Evolutionary conservation across 2,888 invertebrate genomes (phyloP).

Genomic region (Quadroppia sp.): DNA sequence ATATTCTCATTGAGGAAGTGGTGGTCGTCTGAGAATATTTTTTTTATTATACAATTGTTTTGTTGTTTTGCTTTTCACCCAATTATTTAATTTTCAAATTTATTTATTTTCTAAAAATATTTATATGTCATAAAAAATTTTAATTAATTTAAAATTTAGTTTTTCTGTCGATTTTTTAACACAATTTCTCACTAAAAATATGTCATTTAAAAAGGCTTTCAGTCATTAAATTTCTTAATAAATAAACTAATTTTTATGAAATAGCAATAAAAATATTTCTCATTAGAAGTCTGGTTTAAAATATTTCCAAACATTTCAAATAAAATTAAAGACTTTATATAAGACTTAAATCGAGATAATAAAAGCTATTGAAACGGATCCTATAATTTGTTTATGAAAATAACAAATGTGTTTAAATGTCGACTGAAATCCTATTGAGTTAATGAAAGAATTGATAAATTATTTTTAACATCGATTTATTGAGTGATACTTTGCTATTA

Average conservation of each 20-base stretch:
- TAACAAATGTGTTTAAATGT: neutral
- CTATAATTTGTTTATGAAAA: neutral
- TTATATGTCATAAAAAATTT: neutral
- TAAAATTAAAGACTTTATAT: neutral
- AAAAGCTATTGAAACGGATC: neutral
- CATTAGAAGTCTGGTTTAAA: neutral
- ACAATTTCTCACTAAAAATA: no score
- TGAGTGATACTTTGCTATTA: slow-evolving; percentile 8
- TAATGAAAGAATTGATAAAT: slow-evolving; percentile 11
- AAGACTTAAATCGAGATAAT: neutral
- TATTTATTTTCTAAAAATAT: neutral
- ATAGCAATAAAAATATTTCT: neutral
- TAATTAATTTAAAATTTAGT: no score
- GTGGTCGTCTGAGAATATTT: neutral
- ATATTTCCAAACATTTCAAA: no score
- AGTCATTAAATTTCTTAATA: neutral
- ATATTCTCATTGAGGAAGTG: neutral
- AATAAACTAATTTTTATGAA: slow-evolving; percentile 16
- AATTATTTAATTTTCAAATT: neutral
- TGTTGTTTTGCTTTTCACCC: neutral
- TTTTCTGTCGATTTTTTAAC: no score
- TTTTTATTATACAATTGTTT: no score
- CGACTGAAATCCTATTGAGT: neutral
- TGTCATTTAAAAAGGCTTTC: neutral
- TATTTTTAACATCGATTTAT: slow-evolving; percentile 16